These are phyloP conservation scores for Heteromyza rotundicornis DNA, from an alignment of 2,888 invertebrate species.

Conservation along the genomic window DNA sequence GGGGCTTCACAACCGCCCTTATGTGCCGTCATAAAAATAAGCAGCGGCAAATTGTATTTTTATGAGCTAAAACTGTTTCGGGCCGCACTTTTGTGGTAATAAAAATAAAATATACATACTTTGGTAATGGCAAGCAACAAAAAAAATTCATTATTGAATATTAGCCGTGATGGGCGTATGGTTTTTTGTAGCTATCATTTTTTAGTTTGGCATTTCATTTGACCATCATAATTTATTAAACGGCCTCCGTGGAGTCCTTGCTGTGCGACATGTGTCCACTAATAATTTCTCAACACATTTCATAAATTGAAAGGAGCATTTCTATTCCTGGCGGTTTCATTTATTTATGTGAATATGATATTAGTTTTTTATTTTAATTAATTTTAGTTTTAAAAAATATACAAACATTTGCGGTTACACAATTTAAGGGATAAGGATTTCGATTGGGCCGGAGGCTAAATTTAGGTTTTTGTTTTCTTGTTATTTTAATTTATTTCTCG, in stretches of 20 bases:
- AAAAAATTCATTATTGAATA: slow-evolving; percentile 53
- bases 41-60: slow-evolving; percentile 60
- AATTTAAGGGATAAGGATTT: too few relatives aligned
- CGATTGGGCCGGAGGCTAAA: too few relatives aligned
- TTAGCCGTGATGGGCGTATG: slow-evolving; percentile 45
- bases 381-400: too few relatives aligned
- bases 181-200: slow-evolving; percentile 22
- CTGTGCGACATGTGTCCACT: neutral
- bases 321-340: too few relatives aligned
- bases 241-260: neutral
- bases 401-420: too few relatives aligned
- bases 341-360: too few relatives aligned
- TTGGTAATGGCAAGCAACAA: slow-evolving; percentile 26
- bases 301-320: too few relatives aligned
- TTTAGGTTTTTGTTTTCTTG: too few relatives aligned
- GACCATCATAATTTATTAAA: slow-evolving; percentile 1
- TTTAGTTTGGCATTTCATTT: neutral
- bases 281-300: neutral
- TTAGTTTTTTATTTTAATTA: too few relatives aligned
- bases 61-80: slow-evolving; percentile 59
- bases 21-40: slow-evolving; percentile 39
- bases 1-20: neutral
- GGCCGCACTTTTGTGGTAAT: slow-evolving; percentile 56
- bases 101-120: slow-evolving; percentile 41
- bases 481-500: too few relatives aligned